A percentile compares a stretch with the other conserved stretches of the same genome.
phyloP scores from a whole-genome alignment of 2,113 vertebrate species.

The Mobula hypostoma region DNA sequence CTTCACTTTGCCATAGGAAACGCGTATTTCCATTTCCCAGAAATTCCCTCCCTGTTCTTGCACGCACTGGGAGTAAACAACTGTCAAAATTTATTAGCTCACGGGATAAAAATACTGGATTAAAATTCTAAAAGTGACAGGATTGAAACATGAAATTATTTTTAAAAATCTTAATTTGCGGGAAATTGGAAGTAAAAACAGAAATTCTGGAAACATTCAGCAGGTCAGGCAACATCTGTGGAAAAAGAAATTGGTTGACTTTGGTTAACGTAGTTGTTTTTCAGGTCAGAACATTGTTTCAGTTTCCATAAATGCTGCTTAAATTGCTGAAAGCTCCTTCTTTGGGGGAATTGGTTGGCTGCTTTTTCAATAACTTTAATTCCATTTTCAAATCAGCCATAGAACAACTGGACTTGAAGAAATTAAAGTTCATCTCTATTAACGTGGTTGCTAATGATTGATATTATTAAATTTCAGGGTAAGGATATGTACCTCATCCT shows the following conservation, averaged over 20 bases:
- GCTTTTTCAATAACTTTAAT: neutral
- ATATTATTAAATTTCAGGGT: slow-evolving; percentile 60
- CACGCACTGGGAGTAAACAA: neutral
- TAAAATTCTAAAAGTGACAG: neutral
- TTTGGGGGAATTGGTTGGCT: neutral
- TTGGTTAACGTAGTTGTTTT: too few relatives aligned
- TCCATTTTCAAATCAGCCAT: neutral
- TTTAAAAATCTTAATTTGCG: too few relatives aligned
- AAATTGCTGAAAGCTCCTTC: too few relatives aligned
- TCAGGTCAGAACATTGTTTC: too few relatives aligned
- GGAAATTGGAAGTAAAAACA: too few relatives aligned
- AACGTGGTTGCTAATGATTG: neutral
- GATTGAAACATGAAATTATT: neutral
- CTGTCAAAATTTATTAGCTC: neutral
- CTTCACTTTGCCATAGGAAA: neutral
- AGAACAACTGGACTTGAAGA: neutral
- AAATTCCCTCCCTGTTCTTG: neutral
- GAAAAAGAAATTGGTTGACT: too few relatives aligned
- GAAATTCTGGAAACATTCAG: too few relatives aligned
- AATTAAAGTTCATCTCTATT: slow-evolving; percentile 4
- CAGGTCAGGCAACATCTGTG: too few relatives aligned
- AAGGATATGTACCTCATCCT: slow-evolving; percentile 90
- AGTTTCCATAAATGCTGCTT: too few relatives aligned
- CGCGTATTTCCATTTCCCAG: neutral
- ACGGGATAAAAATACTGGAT: neutral